Percentiles rank a stretch among this genome's conserved stretches.
Conservation (phyloP, 2,113 vertebrate genomes). For the Pipa parva region DNA sequence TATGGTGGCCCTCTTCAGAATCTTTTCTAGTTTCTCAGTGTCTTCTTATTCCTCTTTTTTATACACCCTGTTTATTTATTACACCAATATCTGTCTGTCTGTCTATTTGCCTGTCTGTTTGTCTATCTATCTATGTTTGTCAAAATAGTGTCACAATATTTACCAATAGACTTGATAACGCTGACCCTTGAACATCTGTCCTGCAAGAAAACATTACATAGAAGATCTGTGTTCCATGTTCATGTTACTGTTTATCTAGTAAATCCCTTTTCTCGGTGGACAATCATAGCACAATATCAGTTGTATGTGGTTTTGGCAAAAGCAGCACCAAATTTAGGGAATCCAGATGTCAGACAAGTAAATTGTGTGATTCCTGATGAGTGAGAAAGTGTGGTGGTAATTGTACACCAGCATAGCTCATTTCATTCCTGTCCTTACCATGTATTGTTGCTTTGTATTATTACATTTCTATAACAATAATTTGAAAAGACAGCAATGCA, state of each 20-base stretch:
- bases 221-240: neutral
- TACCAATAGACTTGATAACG: no score
- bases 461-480: neutral
- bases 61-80: no score
- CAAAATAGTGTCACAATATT: no score
- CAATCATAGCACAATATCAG: neutral
- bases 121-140: no score
- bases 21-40: no score
- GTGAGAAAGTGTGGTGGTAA: neutral
- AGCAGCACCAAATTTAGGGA: neutral
- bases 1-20: no score
- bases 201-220: neutral
- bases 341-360: neutral
- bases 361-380: neutral
- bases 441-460: slow-evolving; percentile 22
- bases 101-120: no score
- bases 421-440: neutral
- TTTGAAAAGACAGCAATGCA: rapidly evolving
- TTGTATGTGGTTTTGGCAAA: neutral
- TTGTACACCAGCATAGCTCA: neutral
- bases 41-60: no score
- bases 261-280: neutral
- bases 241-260: slow-evolving; percentile 3
- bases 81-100: no score
- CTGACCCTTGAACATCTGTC: no score